A percentile compares a stretch with the other conserved stretches of the same genome.
Conservation (phyloP, 2,888 invertebrate genomes). For the Chalcis sispes region DNA sequence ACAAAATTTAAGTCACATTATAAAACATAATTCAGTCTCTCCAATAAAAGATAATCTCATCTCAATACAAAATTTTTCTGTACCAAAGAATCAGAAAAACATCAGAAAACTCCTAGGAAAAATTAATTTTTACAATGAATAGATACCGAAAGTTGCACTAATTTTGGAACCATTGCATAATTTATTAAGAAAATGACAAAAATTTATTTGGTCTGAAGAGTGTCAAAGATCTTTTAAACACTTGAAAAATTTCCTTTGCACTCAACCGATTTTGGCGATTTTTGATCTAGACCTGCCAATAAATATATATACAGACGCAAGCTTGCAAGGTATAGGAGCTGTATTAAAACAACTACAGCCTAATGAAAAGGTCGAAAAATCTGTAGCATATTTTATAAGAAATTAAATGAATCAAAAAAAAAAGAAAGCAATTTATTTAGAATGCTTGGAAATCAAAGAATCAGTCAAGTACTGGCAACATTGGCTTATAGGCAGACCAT, state of each 20-base stretch:
- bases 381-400: slow-evolving; percentile 25
- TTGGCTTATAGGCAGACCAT: too few species aligned
- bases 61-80: too few species aligned
- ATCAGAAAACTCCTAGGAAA: too few species aligned
- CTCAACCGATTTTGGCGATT: neutral
- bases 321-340: too few species aligned
- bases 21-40: slow-evolving; percentile 38
- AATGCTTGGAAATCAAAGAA: slow-evolving; percentile 62
- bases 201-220: slow-evolving; percentile 60
- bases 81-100: slow-evolving; percentile 38
- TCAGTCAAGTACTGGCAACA: slow-evolving; percentile 62
- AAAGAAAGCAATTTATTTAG: slow-evolving; percentile 59
- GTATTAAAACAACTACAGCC: neutral
- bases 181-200: slow-evolving; percentile 56
- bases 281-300: slow-evolving; percentile 1
- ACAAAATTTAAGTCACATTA: slow-evolving; percentile 26
- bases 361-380: slow-evolving; percentile 26
- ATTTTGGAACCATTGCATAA: slow-evolving; percentile 58
- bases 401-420: slow-evolving; percentile 56
- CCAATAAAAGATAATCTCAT: too few species aligned
- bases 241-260: neutral
- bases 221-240: slow-evolving; percentile 45
- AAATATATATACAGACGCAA: slow-evolving; percentile 14
- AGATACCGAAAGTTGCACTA: slow-evolving; percentile 45
- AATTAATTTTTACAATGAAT: slow-evolving; percentile 55